Conservation (phyloP, 2,797 vertebrate genomes). For the Gymnothorax javanicus region DNA sequence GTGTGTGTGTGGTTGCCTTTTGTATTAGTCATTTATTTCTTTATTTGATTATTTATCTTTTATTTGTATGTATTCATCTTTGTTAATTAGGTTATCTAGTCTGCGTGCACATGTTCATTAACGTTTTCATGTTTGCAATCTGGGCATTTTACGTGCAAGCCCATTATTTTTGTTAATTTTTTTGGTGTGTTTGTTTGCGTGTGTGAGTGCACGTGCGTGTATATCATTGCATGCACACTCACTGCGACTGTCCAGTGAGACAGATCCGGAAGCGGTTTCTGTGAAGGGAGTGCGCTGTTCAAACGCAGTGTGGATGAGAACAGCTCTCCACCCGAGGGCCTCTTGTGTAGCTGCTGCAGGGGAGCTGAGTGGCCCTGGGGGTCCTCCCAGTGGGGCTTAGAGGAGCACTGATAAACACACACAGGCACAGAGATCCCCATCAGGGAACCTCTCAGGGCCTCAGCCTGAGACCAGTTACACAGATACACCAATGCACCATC, state of each 20-base stretch:
- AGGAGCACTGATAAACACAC: constrained; percentile 7
- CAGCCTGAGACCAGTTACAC: constrained; percentile 18
- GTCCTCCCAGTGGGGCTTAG: not conserved
- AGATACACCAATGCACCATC: constrained; percentile 14
- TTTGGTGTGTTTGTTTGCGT: not conserved
- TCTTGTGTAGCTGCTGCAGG: not conserved
- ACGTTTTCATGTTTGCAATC: no score
- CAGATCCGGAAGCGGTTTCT: not conserved
- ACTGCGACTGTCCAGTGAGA: not conserved
- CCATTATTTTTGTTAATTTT: not conserved
- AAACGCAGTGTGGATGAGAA: not conserved
- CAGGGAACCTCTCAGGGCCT: not conserved
- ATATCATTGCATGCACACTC: not conserved
- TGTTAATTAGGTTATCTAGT: no score
- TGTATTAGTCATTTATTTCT: no score
- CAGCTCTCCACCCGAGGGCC: not conserved
- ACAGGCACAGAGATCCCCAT: no score
- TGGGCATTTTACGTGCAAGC: not conserved
- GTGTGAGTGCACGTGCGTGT: constrained; percentile 11
- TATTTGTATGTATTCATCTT: no score
- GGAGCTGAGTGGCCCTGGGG: not conserved
- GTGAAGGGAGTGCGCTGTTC: not conserved
- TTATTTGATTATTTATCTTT: no score
- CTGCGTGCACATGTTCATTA: no score
- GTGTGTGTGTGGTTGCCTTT: not conserved